phyloP scores from a whole-genome alignment of 2,888 invertebrate species.

The Ptychoptera contaminata region DNA sequence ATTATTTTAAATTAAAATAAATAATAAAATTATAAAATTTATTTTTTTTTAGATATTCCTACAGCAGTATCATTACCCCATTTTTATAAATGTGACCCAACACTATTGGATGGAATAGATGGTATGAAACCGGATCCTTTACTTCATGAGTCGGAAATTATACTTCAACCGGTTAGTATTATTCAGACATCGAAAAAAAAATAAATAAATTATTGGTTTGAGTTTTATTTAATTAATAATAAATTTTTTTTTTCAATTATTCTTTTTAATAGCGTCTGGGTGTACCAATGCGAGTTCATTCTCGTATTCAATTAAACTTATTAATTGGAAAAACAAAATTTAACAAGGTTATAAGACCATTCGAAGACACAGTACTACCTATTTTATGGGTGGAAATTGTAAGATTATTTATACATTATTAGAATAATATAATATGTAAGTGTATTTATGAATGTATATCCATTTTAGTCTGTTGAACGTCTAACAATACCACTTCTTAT shows the following conservation, averaged over 20 bases:
- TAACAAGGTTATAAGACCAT: conserved; percentile 40
- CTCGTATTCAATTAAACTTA: conserved; percentile 58
- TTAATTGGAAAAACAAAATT: conserved; percentile 44
- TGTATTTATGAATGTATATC: conserved; percentile 2
- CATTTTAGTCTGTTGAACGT: conserved; percentile 23
- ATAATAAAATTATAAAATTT: neutral
- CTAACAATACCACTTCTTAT: conserved; percentile 30
- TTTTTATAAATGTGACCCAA: conserved; percentile 48
- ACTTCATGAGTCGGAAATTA: conserved; percentile 35
- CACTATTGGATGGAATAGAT: conserved; percentile 37
- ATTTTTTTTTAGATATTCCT: conserved; percentile 41
- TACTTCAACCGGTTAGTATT: conserved; percentile 53
- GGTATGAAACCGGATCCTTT: conserved; percentile 45
- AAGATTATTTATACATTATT: conserved; percentile 19
- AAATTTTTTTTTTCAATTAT: neutral
- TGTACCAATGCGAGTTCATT: conserved; percentile 43
- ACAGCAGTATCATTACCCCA: conserved; percentile 59
- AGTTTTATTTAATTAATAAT: neutral
- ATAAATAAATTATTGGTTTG: too few species aligned
- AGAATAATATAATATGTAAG: neutral
- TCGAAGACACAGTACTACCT: conserved; percentile 50
- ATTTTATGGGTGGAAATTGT: conserved; percentile 58
- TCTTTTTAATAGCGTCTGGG: conserved; percentile 39
- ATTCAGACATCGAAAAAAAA: neutral
- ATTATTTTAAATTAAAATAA: neutral